These are phyloP conservation scores for Huso huso DNA, from an alignment of 2,797 vertebrate genomes.

Conservation along the genomic window DNA sequence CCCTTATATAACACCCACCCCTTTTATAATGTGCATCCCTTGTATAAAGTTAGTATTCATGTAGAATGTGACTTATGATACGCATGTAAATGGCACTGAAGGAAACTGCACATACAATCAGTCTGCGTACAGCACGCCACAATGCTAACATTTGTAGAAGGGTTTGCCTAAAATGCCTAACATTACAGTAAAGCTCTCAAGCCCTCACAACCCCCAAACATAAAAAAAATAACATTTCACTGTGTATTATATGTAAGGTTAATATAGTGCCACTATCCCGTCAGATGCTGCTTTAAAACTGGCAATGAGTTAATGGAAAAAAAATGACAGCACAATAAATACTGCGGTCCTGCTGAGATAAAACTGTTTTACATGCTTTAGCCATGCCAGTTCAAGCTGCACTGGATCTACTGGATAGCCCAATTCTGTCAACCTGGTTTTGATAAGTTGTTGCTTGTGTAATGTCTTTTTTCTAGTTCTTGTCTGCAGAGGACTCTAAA, in stretches of 20 bases:
- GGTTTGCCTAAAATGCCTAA: too few species aligned
- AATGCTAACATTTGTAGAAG: too few species aligned
- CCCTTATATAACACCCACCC: too few species aligned
- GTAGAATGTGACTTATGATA: too few species aligned
- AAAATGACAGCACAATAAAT: conserved; percentile 16
- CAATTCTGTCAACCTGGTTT: conserved; percentile 59
- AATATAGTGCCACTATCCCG: not conserved
- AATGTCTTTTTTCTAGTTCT: conserved; percentile 43
- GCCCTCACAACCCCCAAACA: too few species aligned
- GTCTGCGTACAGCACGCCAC: too few species aligned
- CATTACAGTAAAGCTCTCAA: too few species aligned
- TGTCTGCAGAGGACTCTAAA: conserved; percentile 61
- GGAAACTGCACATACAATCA: too few species aligned
- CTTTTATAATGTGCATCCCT: too few species aligned
- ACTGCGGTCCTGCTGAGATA: conserved; percentile 1
- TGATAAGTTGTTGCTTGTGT: conserved; percentile 56
- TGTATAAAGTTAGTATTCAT: too few species aligned
- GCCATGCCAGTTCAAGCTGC: conserved; percentile 19
- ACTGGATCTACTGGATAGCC: conserved; percentile 38
- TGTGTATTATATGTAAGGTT: not conserved
- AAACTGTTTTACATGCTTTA: conserved; percentile 24
- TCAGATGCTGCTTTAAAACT: conserved; percentile 7
- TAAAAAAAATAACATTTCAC: too few species aligned
- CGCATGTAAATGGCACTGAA: too few species aligned
- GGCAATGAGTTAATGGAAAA: conserved; percentile 16